Evolutionary conservation across 1,140 invertebrate species (phyloP).

Genomic region (Drosophila kanapiae): DNA sequence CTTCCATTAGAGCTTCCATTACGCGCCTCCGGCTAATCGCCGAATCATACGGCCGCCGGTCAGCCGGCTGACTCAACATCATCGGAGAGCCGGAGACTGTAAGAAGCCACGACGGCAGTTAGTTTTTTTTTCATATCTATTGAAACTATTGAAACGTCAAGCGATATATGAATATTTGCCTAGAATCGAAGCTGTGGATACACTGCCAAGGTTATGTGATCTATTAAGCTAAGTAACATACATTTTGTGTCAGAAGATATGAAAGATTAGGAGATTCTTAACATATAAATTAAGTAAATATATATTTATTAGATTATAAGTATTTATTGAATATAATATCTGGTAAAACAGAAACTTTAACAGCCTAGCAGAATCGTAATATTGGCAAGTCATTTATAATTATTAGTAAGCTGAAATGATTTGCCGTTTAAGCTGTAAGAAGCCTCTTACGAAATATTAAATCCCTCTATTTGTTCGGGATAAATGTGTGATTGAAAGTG

Average conservation of each 20-base stretch:
- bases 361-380: neutral
- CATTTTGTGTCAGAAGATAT: neutral
- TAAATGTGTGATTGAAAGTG: neutral
- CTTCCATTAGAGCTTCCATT: constrained; percentile 66
- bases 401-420: neutral
- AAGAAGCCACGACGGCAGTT: neutral
- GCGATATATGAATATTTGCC: constrained; percentile 5
- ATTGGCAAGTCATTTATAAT: neutral
- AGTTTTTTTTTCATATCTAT: neutral
- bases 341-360: neutral
- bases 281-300: neutral
- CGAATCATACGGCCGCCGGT: constrained; percentile 31
- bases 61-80: constrained; percentile 17
- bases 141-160: constrained; percentile 24
- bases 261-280: neutral
- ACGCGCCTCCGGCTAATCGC: constrained; percentile 65
- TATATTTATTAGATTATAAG: too few species aligned
- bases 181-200: neutral
- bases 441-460: neutral
- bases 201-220: neutral
- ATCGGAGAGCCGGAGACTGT: constrained; percentile 6
- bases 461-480: neutral
- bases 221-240: neutral
- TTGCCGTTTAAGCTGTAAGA: too few species aligned
- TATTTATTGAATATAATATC: neutral